phyloP scores from a whole-genome alignment of 1,140 invertebrate species.

The Tribolium madens region DNA sequence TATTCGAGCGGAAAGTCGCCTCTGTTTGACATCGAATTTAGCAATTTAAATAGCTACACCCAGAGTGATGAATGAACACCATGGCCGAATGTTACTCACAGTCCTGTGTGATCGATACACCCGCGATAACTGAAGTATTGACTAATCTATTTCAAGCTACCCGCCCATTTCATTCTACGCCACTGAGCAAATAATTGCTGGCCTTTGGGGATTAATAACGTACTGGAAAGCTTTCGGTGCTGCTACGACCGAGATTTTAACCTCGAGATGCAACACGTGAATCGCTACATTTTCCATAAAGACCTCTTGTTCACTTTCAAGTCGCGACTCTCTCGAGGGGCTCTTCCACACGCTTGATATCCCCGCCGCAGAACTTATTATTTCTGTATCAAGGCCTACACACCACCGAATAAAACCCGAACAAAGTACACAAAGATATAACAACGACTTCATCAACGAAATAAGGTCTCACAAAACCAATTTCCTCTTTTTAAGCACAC shows the following conservation, averaged over 20 bases:
- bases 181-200: constrained; percentile 42
- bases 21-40: constrained; percentile 29
- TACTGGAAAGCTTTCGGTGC: constrained; percentile 23
- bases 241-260: constrained; percentile 20
- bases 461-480: neutral
- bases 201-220: constrained; percentile 41
- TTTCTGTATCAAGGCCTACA: neutral
- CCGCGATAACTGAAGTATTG: constrained; percentile 40
- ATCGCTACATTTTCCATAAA: constrained; percentile 12
- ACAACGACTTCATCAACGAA: neutral
- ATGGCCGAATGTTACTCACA: constrained; percentile 36
- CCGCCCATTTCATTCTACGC: constrained; percentile 41
- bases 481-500: neutral
- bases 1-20: constrained; percentile 6
- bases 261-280: constrained; percentile 34
- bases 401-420: neutral
- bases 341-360: neutral
- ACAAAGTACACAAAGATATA: neutral
- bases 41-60: constrained; percentile 5
- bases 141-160: constrained; percentile 45
- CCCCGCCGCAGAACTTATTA: neutral
- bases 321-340: constrained; percentile 3
- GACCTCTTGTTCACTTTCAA: neutral
- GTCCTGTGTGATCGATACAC: constrained; percentile 24
- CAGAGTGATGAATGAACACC: constrained; percentile 21